Evolutionary conservation across 2,797 vertebrate species (phyloP).

Genomic region (Acanthiza pusilla): DNA sequence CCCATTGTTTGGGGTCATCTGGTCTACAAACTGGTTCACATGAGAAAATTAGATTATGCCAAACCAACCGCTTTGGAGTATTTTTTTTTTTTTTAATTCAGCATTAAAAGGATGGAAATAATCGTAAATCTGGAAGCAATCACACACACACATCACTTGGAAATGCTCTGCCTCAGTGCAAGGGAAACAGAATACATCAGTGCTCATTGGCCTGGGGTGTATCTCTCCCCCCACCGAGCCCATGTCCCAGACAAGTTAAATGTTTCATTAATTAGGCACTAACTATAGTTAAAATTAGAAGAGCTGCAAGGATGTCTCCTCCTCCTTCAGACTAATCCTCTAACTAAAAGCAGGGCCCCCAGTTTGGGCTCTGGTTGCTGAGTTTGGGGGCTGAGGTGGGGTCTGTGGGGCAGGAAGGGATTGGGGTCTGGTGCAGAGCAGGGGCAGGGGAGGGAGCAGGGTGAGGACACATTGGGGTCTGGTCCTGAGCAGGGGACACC

Average conservation of each 20-base stretch:
- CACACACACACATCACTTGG: slow-evolving; percentile 42
- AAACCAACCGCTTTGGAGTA: slow-evolving; percentile 11
- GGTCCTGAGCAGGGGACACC: not conserved
- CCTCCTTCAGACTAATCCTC: not conserved
- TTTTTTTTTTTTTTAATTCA: not conserved
- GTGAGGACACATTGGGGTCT: not conserved
- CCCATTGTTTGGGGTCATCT: slow-evolving; percentile 63
- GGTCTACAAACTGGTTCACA: slow-evolving; percentile 60
- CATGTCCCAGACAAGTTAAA: slow-evolving; percentile 56
- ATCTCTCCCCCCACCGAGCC: slow-evolving; percentile 10
- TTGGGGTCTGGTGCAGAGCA: not conserved
- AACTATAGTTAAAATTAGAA: slow-evolving; percentile 56
- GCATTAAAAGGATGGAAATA: slow-evolving; percentile 45
- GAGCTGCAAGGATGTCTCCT: not conserved
- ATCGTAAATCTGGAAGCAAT: slow-evolving; percentile 62
- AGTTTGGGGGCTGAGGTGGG: not conserved
- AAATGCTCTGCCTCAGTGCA: slow-evolving; percentile 47
- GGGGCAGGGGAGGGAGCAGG: too few relatives aligned
- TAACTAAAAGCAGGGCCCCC: slow-evolving; percentile 7
- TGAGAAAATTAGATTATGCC: slow-evolving; percentile 64
- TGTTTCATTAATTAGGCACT: slow-evolving; percentile 58
- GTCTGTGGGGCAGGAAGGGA: not conserved
- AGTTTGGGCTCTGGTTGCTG: not conserved
- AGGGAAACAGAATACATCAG: slow-evolving; percentile 40
- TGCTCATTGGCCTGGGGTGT: slow-evolving; percentile 28